Conservation (phyloP, 2,888 invertebrate genomes). For the Coecobrya sp. region DNA sequence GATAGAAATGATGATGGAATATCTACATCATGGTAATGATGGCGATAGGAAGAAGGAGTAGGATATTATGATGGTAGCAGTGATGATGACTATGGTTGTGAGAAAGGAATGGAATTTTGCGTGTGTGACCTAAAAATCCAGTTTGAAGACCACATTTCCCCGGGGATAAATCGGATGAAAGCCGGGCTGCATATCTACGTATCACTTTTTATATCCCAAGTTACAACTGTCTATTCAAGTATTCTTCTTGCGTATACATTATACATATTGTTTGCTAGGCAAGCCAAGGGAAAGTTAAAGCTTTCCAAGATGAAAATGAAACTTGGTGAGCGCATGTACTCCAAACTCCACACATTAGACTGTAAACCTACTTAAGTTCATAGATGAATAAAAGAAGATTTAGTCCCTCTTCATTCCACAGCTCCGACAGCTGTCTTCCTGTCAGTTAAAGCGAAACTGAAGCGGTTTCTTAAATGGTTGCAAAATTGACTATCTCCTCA, state of each 20-base stretch:
- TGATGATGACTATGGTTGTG: not conserved
- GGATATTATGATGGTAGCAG: not conserved
- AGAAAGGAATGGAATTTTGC: constrained; percentile 16
- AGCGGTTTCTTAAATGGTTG: constrained; percentile 39
- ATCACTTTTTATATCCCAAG: constrained; percentile 22
- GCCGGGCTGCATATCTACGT: constrained; percentile 22
- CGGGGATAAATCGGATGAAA: constrained; percentile 58
- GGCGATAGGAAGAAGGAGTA: not conserved
- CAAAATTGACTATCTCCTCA: constrained; percentile 46
- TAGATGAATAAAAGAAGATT: constrained; percentile 46
- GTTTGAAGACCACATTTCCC: constrained; percentile 60
- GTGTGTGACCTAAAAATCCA: constrained; percentile 63
- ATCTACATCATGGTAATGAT: not conserved
- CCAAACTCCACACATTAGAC: constrained; percentile 4
- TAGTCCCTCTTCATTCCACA: not conserved
- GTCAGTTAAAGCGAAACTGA: constrained; percentile 47
- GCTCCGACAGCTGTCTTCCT: constrained; percentile 63
- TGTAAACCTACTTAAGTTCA: constrained; percentile 31
- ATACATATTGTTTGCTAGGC: not conserved
- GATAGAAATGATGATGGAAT: constrained; percentile 8
- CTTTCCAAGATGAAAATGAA: constrained; percentile 11
- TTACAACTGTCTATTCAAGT: constrained; percentile 30
- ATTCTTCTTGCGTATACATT: not conserved
- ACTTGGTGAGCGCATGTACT: constrained; percentile 1
- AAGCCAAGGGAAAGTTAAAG: not conserved